Evolutionary conservation across 2,888 invertebrate species (phyloP).

Genomic region (Coleophora deauratella): DNA sequence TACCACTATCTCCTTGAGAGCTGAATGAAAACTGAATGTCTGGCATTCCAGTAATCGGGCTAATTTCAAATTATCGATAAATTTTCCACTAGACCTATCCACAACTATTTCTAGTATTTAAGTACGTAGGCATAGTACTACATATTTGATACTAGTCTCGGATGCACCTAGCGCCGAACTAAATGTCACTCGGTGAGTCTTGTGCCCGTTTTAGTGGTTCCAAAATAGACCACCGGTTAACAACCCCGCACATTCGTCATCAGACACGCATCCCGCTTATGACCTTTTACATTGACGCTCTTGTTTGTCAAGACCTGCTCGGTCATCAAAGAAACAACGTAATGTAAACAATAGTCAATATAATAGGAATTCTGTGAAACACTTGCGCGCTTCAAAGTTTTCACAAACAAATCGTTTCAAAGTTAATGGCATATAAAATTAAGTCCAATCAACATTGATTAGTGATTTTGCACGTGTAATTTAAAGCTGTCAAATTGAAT

Average conservation of each 20-base stretch:
- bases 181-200: conserved; percentile 71
- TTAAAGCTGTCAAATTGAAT: conserved; percentile 56
- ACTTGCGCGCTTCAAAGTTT: too few relatives aligned
- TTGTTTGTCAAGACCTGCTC: conserved; percentile 22
- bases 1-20: too few relatives aligned
- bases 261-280: conserved; percentile 19
- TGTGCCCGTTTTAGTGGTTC: conserved; percentile 64
- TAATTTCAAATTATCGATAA: too few relatives aligned
- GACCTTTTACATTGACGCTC: conserved; percentile 52
- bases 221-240: conserved; percentile 65
- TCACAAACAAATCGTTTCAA: conserved; percentile 12
- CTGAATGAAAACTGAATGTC: too few relatives aligned
- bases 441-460: conserved; percentile 24
- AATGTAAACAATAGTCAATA: conserved; percentile 22
- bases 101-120: too few relatives aligned
- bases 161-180: conserved; percentile 61
- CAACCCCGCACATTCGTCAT: conserved; percentile 25
- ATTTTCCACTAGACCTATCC: too few relatives aligned
- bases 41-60: too few relatives aligned
- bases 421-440: conserved; percentile 20
- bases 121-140: conserved; percentile 24
- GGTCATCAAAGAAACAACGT: conserved; percentile 24
- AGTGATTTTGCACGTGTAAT: conserved; percentile 41
- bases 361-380: background rate
- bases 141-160: conserved; percentile 43